phyloP scores from a whole-genome alignment of 2,113 vertebrate genomes.

The pig (Sus scrofa) region DNA sequence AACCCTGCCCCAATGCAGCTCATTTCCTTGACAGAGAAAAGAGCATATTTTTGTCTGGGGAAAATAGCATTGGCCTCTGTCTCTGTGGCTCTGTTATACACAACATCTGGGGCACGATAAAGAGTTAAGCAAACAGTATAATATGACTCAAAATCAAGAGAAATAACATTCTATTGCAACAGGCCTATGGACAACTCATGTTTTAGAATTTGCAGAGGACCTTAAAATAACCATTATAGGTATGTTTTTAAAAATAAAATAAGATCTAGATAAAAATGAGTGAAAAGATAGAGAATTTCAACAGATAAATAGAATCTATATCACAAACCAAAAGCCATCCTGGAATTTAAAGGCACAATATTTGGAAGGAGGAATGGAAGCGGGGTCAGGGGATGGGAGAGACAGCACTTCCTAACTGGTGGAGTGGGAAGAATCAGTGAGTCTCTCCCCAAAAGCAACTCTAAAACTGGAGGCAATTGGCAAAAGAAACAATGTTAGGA shows the following conservation, averaged over 20 bases:
- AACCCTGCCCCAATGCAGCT: not conserved
- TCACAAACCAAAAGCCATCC: not conserved
- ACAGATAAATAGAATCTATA: slow-evolving; percentile 4
- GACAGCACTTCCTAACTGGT: not conserved
- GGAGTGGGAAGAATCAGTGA: not conserved
- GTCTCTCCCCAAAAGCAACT: not conserved
- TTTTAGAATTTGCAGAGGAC: not conserved
- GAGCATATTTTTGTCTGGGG: not conserved
- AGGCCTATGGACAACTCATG: not conserved
- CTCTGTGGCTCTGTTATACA: not conserved
- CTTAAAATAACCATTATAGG: not conserved
- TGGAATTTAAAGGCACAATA: not conserved
- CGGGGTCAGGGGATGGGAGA: not conserved
- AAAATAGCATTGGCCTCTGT: not conserved
- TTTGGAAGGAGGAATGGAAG: not conserved
- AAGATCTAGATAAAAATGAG: not conserved
- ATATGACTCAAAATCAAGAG: not conserved
- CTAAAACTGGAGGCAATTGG: not conserved
- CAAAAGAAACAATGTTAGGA: not conserved
- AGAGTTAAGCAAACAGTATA: not conserved
- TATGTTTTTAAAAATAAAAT: not conserved
- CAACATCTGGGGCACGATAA: not conserved
- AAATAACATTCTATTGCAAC: slow-evolving; percentile 32
- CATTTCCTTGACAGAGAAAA: not conserved
- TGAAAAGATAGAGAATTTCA: not conserved